phyloP scores from a whole-genome alignment of 2,797 vertebrate species.

The Muscicapa striata region DNA sequence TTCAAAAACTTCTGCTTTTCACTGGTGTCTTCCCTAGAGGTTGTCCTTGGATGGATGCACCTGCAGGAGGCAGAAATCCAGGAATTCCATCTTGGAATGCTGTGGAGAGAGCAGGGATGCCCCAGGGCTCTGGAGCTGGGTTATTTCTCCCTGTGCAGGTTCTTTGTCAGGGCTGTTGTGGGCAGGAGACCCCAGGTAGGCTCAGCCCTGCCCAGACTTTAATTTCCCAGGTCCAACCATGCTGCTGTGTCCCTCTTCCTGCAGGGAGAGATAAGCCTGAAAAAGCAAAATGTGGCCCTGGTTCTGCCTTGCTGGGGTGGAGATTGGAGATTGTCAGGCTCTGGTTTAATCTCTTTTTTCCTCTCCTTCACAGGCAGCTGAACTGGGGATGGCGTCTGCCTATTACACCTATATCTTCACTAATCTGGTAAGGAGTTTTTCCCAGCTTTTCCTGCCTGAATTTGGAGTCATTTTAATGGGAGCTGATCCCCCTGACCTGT shows the following conservation, averaged over 20 bases:
- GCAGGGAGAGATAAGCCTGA: background rate
- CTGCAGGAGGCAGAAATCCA: background rate
- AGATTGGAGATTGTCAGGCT: slow-evolving; percentile 26
- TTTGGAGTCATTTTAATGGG: background rate
- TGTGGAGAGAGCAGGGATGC: fast-evolving
- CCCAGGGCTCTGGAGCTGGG: background rate
- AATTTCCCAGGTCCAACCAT: background rate
- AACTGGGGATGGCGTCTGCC: slow-evolving; percentile 95
- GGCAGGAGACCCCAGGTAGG: background rate
- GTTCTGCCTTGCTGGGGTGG: background rate
- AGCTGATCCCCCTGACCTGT: background rate
- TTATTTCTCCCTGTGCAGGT: background rate
- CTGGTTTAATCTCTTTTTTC: slow-evolving; percentile 66
- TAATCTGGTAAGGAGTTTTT: slow-evolving; percentile 89
- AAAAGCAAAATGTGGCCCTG: slow-evolving; percentile 22
- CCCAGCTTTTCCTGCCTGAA: background rate
- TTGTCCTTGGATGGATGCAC: background rate
- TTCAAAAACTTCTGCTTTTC: background rate
- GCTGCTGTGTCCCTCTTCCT: background rate
- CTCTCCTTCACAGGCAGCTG: slow-evolving; percentile 87
- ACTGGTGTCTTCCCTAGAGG: fast-evolving
- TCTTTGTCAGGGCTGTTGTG: background rate
- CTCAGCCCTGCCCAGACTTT: background rate
- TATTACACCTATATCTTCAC: slow-evolving; percentile 99
- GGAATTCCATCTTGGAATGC: fast-evolving